Conservation (phyloP, 37 sponge, comb jelly and placozoan species). For the Diacarnus erythraeanus region DNA sequence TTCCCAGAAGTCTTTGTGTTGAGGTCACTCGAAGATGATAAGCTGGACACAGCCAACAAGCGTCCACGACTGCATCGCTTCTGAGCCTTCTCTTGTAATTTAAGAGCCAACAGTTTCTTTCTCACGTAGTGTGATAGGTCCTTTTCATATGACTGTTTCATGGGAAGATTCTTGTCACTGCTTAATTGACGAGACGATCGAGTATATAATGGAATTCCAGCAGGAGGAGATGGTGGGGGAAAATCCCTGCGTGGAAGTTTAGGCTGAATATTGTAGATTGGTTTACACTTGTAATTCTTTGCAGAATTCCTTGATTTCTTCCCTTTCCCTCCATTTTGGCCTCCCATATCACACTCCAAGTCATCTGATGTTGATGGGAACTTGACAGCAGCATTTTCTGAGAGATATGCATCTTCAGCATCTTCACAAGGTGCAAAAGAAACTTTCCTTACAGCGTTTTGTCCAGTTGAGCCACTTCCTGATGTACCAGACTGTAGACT, state of each 20-base stretch:
- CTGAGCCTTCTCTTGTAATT: not conserved
- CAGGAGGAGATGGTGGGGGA: not conserved
- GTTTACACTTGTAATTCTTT: not conserved
- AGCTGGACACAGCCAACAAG: not conserved
- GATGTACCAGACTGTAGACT: not conserved
- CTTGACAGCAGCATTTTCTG: not conserved
- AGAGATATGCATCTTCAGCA: not conserved
- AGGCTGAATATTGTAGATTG: not conserved
- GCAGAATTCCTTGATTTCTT: not conserved
- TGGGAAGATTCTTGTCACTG: not conserved
- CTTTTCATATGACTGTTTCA: not conserved
- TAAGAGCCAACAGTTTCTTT: constrained; percentile 4
- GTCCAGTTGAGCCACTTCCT: not conserved
- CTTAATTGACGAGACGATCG: not conserved
- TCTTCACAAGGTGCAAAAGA: not conserved
- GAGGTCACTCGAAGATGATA: not conserved
- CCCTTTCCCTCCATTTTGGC: not conserved
- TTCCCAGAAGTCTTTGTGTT: not conserved
- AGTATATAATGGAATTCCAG: not conserved
- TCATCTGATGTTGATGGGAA: not conserved
- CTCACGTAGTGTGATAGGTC: not conserved
- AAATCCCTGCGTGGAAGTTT: not conserved
- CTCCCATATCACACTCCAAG: too few species aligned
- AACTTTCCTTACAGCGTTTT: not conserved
- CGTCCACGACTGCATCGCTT: not conserved